These are phyloP conservation scores for Diploscapter pachys DNA, from an alignment of 1,140 invertebrate genomes.

Conservation along the genomic window DNA sequence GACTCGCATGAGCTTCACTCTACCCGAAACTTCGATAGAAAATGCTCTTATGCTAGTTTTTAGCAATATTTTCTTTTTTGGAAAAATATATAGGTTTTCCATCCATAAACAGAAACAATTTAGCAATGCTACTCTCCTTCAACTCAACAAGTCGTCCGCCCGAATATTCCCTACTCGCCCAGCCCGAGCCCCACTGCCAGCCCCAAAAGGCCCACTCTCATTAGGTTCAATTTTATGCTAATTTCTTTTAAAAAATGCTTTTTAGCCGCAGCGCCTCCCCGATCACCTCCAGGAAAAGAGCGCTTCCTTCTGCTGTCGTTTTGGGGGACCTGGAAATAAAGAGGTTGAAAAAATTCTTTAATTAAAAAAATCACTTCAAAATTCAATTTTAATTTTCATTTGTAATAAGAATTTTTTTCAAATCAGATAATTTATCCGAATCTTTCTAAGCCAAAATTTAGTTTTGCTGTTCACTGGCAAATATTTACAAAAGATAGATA, in stretches of 20 bases:
- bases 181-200: constrained; percentile 42
- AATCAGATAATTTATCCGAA: neutral
- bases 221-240: constrained; percentile 24
- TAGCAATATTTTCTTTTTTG: neutral
- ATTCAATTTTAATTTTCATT: too few species aligned
- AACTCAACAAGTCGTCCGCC: constrained; percentile 39
- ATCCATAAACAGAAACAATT: neutral
- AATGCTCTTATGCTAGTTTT: neutral
- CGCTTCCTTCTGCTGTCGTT: too few species aligned
- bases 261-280: neutral
- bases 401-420: too few species aligned
- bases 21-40: neutral
- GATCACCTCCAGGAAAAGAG: neutral
- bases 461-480: neutral
- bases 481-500: too few species aligned
- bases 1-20: too few species aligned
- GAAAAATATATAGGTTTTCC: neutral
- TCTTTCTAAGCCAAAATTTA: constrained; percentile 13
- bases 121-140: constrained; percentile 42
- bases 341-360: too few species aligned
- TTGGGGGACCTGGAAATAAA: too few species aligned
- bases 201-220: constrained; percentile 35
- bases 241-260: neutral
- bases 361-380: too few species aligned
- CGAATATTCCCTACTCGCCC: constrained; percentile 40